These are phyloP conservation scores for Blera fallax DNA, from an alignment of 2,888 invertebrate genomes.

Conservation along the genomic window DNA sequence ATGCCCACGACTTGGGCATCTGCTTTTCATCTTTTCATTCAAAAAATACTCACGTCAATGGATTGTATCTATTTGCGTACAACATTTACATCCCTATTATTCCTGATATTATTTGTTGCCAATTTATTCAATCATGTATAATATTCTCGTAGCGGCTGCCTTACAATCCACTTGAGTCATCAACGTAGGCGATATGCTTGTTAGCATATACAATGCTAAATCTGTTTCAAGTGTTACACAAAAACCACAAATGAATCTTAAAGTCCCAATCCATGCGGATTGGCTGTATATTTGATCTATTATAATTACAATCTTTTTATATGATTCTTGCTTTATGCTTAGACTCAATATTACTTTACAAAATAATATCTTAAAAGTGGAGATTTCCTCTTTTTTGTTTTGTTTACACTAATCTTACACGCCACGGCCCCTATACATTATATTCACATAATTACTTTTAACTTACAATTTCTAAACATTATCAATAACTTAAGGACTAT, in stretches of 20 bases:
- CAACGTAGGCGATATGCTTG: too few species aligned
- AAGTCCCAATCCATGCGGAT: slow-evolving; percentile 16
- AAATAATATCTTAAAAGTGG: slow-evolving; percentile 31
- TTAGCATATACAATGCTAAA: neutral
- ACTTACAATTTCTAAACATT: slow-evolving; percentile 13
- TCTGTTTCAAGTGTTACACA: neutral
- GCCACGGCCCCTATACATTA: slow-evolving; percentile 12
- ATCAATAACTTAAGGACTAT: slow-evolving; percentile 4
- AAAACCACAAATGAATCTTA: neutral
- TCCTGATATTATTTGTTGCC: too few species aligned
- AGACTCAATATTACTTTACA: slow-evolving; percentile 36
- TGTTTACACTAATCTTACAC: neutral
- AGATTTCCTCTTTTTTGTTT: neutral
- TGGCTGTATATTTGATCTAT: slow-evolving; percentile 36
- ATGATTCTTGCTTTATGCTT: neutral
- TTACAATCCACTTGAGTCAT: too few species aligned
- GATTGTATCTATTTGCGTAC: too few species aligned
- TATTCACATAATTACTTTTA: slow-evolving; percentile 14
- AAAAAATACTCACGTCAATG: too few species aligned
- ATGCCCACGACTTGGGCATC: too few species aligned
- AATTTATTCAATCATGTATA: too few species aligned
- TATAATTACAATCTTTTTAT: slow-evolving; percentile 41
- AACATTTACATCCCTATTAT: too few species aligned
- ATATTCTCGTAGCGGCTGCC: too few species aligned
- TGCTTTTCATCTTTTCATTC: too few species aligned